Base-by-base conservation (phyloP, 2,113 vertebrate species). In the Oncorhynchus masou region DNA sequence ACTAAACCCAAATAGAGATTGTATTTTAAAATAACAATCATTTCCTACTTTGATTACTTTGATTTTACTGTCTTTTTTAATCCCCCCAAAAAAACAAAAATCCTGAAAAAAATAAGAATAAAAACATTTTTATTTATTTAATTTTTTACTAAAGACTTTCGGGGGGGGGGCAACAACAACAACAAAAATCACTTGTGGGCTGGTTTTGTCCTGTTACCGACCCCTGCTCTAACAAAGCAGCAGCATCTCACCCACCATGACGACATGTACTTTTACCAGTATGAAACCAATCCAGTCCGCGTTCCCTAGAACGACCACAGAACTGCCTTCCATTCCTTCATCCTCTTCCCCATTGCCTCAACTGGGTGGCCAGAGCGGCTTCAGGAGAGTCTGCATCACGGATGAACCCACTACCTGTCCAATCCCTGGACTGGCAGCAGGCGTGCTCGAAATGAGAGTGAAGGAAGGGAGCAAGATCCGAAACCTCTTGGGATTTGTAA, bases 391-490 rank as follows among this genome's bases (percentile, higher is more conserved):
- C 82, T 92, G 91, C 81, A 90, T 91, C 0, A 92, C 90, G 0
- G 95, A 96, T 81, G 94, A 95, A 79, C 88, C 88, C 76, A 80
- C 79, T 16, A 87, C 92, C 0, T 78, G 90, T 70, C 96, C 96
- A 6, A 96, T 98, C 73, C 86, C 92, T 0, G 88, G 95, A 74
- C 87, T 97, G 68, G 84, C 91, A 16, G 87, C 92, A 0, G 93
- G 91, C 0, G 90, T 94, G 20, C 94, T 97, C 80, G 93, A 96
- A 88, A 97, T 98, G 96, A 88, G 92, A 57, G 96, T 99, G 81
- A 97, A 96, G 88, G 96, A 97, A 75, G 95, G 96, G 78, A 98
- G 96, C 91, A 97, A 97, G 88, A 97, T 97, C 86, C 92, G 94
- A 68, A 98, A 97, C 90, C 87, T 97, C 84, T 93, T 98, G 91